phyloP scores from a whole-genome alignment of 2,113 vertebrate species.

The Progne subis region DNA sequence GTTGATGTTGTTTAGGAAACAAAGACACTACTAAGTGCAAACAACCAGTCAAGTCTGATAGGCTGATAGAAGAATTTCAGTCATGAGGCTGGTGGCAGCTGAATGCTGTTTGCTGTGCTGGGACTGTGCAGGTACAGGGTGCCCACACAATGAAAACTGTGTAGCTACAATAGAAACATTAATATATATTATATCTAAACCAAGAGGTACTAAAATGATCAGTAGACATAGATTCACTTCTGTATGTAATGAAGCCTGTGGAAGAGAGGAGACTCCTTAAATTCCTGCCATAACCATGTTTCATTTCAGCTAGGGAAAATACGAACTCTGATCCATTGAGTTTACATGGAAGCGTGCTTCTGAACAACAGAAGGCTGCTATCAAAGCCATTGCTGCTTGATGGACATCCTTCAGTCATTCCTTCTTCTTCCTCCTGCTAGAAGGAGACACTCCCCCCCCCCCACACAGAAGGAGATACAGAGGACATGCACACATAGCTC shows the following conservation, averaged over 20 bases:
- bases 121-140: background rate
- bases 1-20: background rate
- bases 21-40: background rate
- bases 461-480: background rate
- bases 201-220: background rate
- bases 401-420: background rate
- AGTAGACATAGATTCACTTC: background rate
- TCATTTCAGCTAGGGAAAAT: background rate
- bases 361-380: accelerated
- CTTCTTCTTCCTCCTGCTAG: background rate
- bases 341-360: background rate
- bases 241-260: background rate
- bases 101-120: background rate
- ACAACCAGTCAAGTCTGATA: background rate
- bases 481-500: accelerated
- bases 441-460: background rate
- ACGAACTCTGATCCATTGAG: background rate
- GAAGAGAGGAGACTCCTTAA: background rate
- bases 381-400: background rate
- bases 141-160: background rate
- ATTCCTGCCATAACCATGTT: background rate
- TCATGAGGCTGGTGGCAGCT: background rate
- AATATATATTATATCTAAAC: background rate
- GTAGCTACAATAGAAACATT: background rate
- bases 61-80: background rate